Base-by-base conservation (phyloP, 2,888 invertebrate species). In the Pharmacophagus antenor region DNA sequence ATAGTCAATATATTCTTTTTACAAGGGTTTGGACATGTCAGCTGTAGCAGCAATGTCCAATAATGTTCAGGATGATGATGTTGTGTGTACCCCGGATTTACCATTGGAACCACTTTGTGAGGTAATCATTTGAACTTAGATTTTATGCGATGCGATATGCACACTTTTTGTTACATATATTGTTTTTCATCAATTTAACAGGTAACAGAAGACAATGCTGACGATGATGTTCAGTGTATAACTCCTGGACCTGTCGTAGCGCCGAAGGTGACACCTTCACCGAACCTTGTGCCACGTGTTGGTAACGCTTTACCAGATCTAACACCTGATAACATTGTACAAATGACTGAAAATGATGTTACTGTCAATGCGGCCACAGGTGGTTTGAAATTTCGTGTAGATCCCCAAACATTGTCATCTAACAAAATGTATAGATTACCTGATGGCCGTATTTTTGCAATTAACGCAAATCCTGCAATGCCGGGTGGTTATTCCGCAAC, bases 1-100 rank as follows among this genome's bases (percentile, higher is more conserved):
- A n/a, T 37, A n/a, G n/a, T n/a, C n/a, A n/a, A 1, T 37, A 37
- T 37, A 4, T 15, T n/a, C n/a, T 51, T 50, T 61, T 50, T 66
- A 69, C 56, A 66, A 91, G 91, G 91, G 91, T 41, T 71, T 91
- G 66, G 90, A 91, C 63, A 86, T 91, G 78, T 63, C 81, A 23
- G 67, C 79, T 8, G 73, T 82, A 17, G 70, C 73, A 31, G 70
- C 70, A 20, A 73, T 78, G 66, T 57, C 65, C 20, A 42, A 15
- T 47, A 69, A 62, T 47, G 58, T 56, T 20, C 74, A 79, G 62
- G 88, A 92, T 67, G 83, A 89, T 70, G 89, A 87, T 72, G 92
- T 94, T 15, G 93, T 94, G 18, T 94, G 94, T 64, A 93, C 93
- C 0, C 94, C 93, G 0, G 94, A 93, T 74, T 85, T 92, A 57